Evolutionary conservation across 23 tunicate genomes (phyloP), one percentile per base, ranked within the genome.

Genomic region (Phallusia fumigata): DNA sequence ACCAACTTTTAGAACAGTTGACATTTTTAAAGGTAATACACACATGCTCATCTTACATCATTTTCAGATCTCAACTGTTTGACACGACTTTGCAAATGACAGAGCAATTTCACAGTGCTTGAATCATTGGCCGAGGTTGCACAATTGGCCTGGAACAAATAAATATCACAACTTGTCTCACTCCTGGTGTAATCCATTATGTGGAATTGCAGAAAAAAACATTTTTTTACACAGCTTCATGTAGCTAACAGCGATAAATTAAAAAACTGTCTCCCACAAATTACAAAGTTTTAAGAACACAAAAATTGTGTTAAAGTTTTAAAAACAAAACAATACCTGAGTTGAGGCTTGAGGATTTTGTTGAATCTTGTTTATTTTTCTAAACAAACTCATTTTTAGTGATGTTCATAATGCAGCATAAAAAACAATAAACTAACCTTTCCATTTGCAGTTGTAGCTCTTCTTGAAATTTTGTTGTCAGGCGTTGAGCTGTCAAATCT

Each of bases 1-100:
- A n/a, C n/a, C n/a, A n/a, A n/a, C n/a, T n/a, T n/a, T n/a, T n/a
- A n/a, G n/a, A n/a, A n/a, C n/a, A n/a, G n/a, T n/a, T n/a, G n/a
- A n/a, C n/a, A n/a, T 40, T 40, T 5, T 5, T 40, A 40, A 40
- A 3, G 10, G 47, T 40, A 40, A 40, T 40, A 40, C 8, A 40
- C 47, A 40, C 10, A 10, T 5, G 47, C 47, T 3, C 5, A 40
- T 6, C 96, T 91, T 75, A 91, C 96, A 64, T 91, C 96, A 79
- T 91, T 91, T 86, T 93, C 98, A 35, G 90, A 64, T 74, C 98
- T 80, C 77, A 93, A 77, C 65, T 93, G 98, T 65, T 93, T 93
- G 35, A 93, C 98, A 53, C 98, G 80, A 31, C 98, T 92, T 82
- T 93, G 98, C 30, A 93, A 53, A 53, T 86, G 93, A 76, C 90